Evolutionary conservation across 1,140 invertebrate genomes (phyloP).

Genomic region (Drosophila sproati): DNA sequence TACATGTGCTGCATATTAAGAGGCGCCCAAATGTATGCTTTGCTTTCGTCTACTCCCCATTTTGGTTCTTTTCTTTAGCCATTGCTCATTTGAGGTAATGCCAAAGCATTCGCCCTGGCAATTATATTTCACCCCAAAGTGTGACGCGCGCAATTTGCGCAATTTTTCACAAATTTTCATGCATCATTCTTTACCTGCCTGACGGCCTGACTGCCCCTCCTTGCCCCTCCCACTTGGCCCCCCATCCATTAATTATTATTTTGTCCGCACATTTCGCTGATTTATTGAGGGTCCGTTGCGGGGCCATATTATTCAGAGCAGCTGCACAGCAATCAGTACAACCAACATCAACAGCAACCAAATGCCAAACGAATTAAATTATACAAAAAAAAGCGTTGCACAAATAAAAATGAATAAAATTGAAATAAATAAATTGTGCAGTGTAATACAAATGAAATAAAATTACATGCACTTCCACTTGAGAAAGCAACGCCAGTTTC

Average conservation of each 20-base stretch:
- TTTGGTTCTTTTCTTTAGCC: neutral
- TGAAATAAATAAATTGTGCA: conserved; percentile 39
- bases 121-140: conserved; percentile 51
- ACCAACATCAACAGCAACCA: conserved; percentile 26
- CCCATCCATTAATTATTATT: conserved; percentile 73
- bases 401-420: conserved; percentile 2
- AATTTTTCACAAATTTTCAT: conserved; percentile 83
- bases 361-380: conserved; percentile 50
- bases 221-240: neutral
- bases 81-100: conserved; percentile 55
- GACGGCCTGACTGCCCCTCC: neutral
- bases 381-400: conserved; percentile 12
- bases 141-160: conserved; percentile 62
- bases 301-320: conserved; percentile 21
- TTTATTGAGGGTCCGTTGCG: conserved; percentile 63
- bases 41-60: conserved; percentile 11
- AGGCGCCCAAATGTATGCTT: conserved; percentile 43
- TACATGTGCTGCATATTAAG: conserved; percentile 83
- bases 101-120: conserved; percentile 41
- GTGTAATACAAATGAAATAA: conserved; percentile 73
- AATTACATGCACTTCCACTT: conserved; percentile 79
- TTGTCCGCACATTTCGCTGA: conserved; percentile 75
- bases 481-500: conserved; percentile 58
- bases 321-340: conserved; percentile 56
- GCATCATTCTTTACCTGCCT: conserved; percentile 46